Percentiles rank a stretch among this genome's conserved stretches.
phyloP scores from a whole-genome alignment of 2,888 invertebrate species.

The Sinodicranocentrus sp. region DNA sequence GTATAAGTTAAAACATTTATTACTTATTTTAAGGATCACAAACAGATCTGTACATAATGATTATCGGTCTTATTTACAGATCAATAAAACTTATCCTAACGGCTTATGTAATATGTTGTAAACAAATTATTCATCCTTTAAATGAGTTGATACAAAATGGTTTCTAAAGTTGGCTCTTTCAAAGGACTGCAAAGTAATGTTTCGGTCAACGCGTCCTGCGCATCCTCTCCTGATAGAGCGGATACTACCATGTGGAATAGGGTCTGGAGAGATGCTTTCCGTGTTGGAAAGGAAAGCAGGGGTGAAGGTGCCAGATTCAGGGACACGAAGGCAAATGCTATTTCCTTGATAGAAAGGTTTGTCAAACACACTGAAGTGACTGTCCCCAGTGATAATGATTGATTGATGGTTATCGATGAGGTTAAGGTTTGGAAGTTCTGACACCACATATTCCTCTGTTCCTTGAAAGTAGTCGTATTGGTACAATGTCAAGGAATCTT shows the following conservation, averaged over 20 bases:
- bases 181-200: constrained; percentile 36
- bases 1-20: no score
- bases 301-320: constrained; percentile 28
- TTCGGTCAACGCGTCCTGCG: constrained; percentile 1
- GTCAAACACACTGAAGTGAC: constrained; percentile 72
- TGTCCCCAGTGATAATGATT: constrained; percentile 67
- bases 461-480: constrained; percentile 72
- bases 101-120: no score
- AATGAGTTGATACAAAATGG: background rate
- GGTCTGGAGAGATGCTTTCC: background rate
- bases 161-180: constrained; percentile 6
- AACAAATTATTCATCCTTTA: no score
- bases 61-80: background rate
- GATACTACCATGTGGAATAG: constrained; percentile 66
- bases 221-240: constrained; percentile 71
- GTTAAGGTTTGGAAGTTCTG: constrained; percentile 39
- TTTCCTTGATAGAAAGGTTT: constrained; percentile 65
- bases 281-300: constrained; percentile 69
- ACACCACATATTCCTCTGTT: constrained; percentile 65
- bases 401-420: constrained; percentile 47
- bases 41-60: constrained; percentile 9
- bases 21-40: background rate
- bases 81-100: background rate
- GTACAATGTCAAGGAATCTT: constrained; percentile 69
- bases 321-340: constrained; percentile 68